These are phyloP conservation scores for Zalophus californianus DNA, from an alignment of 2,797 vertebrate genomes.

Conservation along the genomic window DNA sequence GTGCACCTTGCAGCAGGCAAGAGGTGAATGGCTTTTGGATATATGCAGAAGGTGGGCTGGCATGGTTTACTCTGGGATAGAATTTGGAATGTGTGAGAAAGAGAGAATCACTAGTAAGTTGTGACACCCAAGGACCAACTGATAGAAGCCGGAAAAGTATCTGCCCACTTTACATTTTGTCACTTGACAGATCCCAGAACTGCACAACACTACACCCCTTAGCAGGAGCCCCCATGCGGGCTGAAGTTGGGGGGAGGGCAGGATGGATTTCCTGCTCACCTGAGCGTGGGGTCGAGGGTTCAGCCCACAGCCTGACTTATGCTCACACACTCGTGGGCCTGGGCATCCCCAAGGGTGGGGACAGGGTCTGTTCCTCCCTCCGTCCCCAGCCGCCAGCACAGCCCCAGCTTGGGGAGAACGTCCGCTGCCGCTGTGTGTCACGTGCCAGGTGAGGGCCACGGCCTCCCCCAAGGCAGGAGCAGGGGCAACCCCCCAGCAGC, in stretches of 20 bases:
- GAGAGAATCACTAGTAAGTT: neutral
- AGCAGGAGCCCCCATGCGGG: neutral
- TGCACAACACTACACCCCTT: rapidly evolving
- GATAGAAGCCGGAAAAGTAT: neutral
- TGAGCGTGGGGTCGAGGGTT: no score
- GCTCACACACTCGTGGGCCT: neutral
- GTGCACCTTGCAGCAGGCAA: rapidly evolving
- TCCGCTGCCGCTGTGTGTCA: rapidly evolving
- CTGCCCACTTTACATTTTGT: neutral
- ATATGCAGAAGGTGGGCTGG: rapidly evolving
- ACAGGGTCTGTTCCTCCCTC: neutral
- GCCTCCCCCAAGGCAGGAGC: neutral
- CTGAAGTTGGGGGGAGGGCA: no score
- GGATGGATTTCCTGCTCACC: neutral
- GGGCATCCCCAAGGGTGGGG: no score
- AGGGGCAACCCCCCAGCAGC: neutral
- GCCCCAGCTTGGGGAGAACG: no score
- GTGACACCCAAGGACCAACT: neutral
- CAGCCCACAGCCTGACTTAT: neutral
- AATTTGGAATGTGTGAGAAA: neutral
- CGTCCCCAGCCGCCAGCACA: neutral
- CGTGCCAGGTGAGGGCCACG: rapidly evolving
- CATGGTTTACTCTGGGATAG: neutral
- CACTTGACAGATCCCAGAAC: neutral
- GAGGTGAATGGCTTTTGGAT: neutral